Evolutionary conservation across 2,888 invertebrate genomes (phyloP), one percentile per base, ranked within the genome.

Genomic region (Calliphora vomitoria): DNA sequence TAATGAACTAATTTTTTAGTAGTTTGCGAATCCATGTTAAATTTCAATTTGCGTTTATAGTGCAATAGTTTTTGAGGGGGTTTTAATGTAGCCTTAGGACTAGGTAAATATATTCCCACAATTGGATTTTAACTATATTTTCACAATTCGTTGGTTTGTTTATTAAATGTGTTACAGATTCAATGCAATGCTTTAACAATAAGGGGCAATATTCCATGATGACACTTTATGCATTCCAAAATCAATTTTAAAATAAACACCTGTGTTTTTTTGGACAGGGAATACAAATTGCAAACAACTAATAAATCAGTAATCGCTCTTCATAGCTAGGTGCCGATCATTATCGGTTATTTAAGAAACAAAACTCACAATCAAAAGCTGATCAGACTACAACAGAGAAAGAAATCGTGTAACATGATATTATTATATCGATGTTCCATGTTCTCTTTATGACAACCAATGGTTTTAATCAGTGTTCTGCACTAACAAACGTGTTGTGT

Each of bases 1-100:
- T 62, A 11, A 20, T 81, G 80, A 72, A 72, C 80, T 31, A 62
- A 64, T 78, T 68, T 78, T 62, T 64, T 18, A 62, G 6, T 62
- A 44, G 13, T 58, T 58, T 6, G 18, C 11, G 20, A 44, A 60
- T 25, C 41, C 2, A 31, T 20, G 58, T 55, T 58, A 55, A 72
- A 20, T 25, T 25, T 74, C n/a, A 11, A 31, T 66, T 66, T 69
- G 11, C 8, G 4, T 69, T 69, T 50, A 10, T 20, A 47, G 15
- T 4, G 11, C 6, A 68, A 47, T 20, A 25, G 25, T 60, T 3
- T 31, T 60, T 13, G n/a, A 35, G 15, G 53, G 0, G 1, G 10
- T 55, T 8, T 55, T 35, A 20, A 11, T 58, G 10, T 58, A 4
- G 53, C n/a, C 6, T 18, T 20, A 55, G 20, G 53, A 20, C 53